Base-by-base conservation (phyloP, 2,888 invertebrate species). In the Diadromus collaris region DNA sequence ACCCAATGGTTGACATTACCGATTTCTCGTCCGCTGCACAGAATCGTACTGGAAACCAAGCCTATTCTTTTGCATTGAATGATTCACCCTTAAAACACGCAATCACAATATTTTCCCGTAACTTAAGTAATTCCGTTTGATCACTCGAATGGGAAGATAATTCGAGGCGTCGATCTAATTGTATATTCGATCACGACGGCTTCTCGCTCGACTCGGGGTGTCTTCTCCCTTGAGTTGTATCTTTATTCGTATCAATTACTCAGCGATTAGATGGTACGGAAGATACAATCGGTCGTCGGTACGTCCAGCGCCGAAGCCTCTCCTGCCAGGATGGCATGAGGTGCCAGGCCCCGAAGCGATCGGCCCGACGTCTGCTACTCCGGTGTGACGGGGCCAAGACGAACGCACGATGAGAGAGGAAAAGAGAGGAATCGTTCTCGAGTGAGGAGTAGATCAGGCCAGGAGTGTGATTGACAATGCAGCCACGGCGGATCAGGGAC, bases 161-260 rank as follows among this genome's bases (percentile, higher is more conserved):
- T 75, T 27, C 67, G 54, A 41, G 34, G 38, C 38, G 48, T 76
- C 44, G 16, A 24, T 10, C 21, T 38, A 29, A 72, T 60, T 56
- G 29, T 16, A 54, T 46, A 60, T 69, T 58, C 46, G 16, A 48
- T 67, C 58, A 29, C 16, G 44, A 19, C 29, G 51, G 38, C 38
- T 27, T 24, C 41, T 58, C 29, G 7, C 24, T 27, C 34, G 68
- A 56, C 54, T 34, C 56, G 41, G 13, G 24, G 68, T 68, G 54
- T 51, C 65, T 38, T 68, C 68, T 46, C 64, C 60, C 48, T 54
- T 48, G 80, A 78, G 78, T 77, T 78, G 80, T 90, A 90, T 90
- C 90, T 90, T 89, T 87, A 89, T 90, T 85, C 89, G 89, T 89
- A 90, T 90, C 90, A 90, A 90, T 90, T 90, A 90, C 90, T 90